A percentile compares a stretch with the other conserved stretches of the same genome.
Conservation (phyloP, 2,113 vertebrate genomes). For the Sterna hirundo region DNA sequence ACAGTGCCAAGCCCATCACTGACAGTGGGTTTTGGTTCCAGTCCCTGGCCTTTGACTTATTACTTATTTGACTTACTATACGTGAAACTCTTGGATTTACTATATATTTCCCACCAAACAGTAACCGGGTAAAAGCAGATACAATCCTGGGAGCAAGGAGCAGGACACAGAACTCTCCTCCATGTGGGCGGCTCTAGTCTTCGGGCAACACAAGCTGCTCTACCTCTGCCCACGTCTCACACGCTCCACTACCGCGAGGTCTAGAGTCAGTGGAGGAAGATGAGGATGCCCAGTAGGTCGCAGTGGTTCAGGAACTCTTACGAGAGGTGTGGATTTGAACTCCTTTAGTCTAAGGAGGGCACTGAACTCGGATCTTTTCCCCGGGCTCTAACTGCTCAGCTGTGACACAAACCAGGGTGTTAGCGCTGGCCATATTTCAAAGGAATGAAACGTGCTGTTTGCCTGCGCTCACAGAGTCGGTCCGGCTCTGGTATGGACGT, state of each 20-base stretch:
- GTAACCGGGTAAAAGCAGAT: not conserved
- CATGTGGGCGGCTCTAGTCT: not conserved
- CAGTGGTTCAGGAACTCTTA: not conserved
- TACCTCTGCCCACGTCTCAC: not conserved
- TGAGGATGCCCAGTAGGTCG: not conserved
- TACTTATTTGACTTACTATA: not conserved
- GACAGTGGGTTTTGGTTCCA: not conserved
- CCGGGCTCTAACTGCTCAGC: not conserved
- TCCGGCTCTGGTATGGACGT: not conserved
- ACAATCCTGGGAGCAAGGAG: not conserved
- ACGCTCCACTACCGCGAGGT: not conserved
- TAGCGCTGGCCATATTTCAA: accelerated
- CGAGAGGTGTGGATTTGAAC: not conserved
- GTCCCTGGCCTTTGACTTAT: not conserved
- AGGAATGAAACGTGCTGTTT: not conserved
- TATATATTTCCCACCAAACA: not conserved
- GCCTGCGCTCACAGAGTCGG: not conserved
- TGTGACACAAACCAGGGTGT: not conserved
- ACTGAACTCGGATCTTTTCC: not conserved
- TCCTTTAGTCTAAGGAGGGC: not conserved
- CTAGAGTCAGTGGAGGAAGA: not conserved
- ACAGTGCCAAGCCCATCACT: not conserved
- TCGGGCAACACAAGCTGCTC: not conserved
- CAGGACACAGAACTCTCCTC: not conserved
- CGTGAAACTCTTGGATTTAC: not conserved